Base-by-base conservation (phyloP, 2,797 vertebrate genomes). In the Tauraco hartlaubi region DNA sequence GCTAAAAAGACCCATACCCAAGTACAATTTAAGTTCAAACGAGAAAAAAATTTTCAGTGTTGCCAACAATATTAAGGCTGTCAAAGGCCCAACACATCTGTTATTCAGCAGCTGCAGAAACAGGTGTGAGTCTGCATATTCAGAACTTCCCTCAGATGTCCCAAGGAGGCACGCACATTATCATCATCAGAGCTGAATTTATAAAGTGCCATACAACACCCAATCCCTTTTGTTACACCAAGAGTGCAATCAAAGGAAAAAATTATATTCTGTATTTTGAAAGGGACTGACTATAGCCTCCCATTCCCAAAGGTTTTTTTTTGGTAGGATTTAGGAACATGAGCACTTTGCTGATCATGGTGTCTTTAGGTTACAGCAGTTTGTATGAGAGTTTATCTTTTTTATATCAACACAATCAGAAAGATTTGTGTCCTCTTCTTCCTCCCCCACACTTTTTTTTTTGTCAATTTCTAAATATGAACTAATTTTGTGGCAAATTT, bases 51-150 rank as follows among this genome's bases (percentile, higher is more conserved):
- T n/a, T 77, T 69, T 79, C 80, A 79, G 48, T 72, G 41, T 89
- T 95, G 71, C 49, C 56, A 93, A 37, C 73, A 83, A 67, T 75
- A 78, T 76, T 58, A 88, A 84, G 44, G 68, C 71, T 61, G 41
- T 69, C 83, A 90, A 86, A 92, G 64, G 68, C 61, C n/a, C 35
- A 85, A n/a, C 76, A 71, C 74, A 66, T 90, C 80, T 96, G 92
- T 77, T 91, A 64, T 25, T 81, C 59, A 85, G 78, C 92, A 97
- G 92, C 91, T 97, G 91, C 91, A 92, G 90, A 73, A 96, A 90
- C 92, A 96, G 87, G 75, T 91, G 88, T 8, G 11, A 72, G n/a
- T 75, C 58, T 76, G 72, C 66, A 93, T 75, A 84, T 80, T 85
- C 73, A 69, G 44, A 75, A 28, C n/a, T 15, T 43, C 54, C 81